These are phyloP conservation scores for Drymodes brunneopygia DNA, from an alignment of 2,113 vertebrate genomes.

Conservation along the genomic window DNA sequence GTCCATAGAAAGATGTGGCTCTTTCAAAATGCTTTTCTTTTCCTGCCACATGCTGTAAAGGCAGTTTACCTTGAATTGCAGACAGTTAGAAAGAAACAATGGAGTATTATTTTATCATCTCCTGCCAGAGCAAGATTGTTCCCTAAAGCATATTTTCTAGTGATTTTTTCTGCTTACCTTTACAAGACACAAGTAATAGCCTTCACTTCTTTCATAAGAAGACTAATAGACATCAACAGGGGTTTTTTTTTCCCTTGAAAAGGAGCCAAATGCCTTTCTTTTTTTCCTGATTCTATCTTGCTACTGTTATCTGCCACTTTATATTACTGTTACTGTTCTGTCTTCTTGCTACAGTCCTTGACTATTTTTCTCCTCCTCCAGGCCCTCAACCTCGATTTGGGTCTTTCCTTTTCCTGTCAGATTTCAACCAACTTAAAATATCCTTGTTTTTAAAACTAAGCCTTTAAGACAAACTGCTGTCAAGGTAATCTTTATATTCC, in stretches of 20 bases:
- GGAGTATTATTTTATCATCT: neutral
- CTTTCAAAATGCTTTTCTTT: neutral
- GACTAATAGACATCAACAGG: conserved; percentile 12
- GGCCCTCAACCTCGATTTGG: neutral
- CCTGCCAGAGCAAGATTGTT: neutral
- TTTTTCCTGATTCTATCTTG: neutral
- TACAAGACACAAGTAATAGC: conserved; percentile 15
- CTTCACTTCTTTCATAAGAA: conserved; percentile 5
- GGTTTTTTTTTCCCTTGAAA: neutral
- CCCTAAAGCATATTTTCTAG: conserved; percentile 10
- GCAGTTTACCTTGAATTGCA: neutral
- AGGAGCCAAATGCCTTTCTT: neutral
- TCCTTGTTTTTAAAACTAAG: neutral
- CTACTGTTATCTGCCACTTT: conserved; percentile 9
- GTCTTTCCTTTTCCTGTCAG: neutral
- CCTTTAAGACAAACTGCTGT: neutral
- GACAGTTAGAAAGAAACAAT: neutral
- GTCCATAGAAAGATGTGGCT: neutral
- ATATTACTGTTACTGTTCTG: neutral
- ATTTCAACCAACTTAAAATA: neutral
- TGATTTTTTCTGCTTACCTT: conserved; percentile 41
- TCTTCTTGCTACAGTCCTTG: neutral
- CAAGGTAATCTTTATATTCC: neutral
- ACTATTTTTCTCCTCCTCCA: neutral
- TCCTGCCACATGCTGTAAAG: neutral